Percentiles rank a stretch among this genome's conserved stretches.
These are phyloP conservation scores for Andrena haemorrhoa DNA, from an alignment of 2,888 invertebrate species.

Conservation along the genomic window DNA sequence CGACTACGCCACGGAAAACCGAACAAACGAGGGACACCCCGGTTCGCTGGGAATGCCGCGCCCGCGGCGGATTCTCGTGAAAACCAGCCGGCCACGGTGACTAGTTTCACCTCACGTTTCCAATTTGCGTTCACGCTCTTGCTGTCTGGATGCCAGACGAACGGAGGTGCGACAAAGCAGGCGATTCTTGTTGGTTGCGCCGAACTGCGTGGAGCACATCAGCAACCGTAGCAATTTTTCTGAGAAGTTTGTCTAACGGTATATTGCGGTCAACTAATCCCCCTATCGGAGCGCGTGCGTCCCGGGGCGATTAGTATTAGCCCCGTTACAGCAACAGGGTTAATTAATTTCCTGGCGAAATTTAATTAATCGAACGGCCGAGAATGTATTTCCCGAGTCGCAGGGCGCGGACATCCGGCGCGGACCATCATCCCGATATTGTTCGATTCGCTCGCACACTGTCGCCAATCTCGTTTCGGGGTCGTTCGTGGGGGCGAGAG, in stretches of 20 bases:
- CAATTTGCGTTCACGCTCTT: constrained; percentile 75
- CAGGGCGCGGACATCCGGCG: constrained; percentile 15
- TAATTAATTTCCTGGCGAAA: constrained; percentile 70
- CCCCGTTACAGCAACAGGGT: constrained; percentile 64
- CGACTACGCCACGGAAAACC: constrained; percentile 29
- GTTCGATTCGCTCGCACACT: constrained; percentile 33
- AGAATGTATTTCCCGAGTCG: constrained; percentile 63
- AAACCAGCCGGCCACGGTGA: constrained; percentile 49
- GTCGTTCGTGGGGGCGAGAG: neutral
- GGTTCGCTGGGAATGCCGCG: constrained; percentile 45
- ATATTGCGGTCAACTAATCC: constrained; percentile 48
- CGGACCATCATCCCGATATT: constrained; percentile 46
- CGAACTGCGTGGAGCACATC: no score
- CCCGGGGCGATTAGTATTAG: constrained; percentile 25
- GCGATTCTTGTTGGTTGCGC: no score
- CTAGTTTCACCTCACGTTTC: constrained; percentile 77
- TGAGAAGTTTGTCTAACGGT: neutral
- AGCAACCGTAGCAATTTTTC: neutral
- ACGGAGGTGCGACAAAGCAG: constrained; percentile 57
- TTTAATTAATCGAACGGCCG: constrained; percentile 65
- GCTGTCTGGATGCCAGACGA: constrained; percentile 55
- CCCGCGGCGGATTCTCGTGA: constrained; percentile 11
- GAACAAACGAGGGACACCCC: constrained; percentile 49
- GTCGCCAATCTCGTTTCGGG: constrained; percentile 28
- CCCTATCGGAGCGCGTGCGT: constrained; percentile 38